Conservation (phyloP, 2,797 vertebrate genomes). For the Aeoliscus strigatus region DNA sequence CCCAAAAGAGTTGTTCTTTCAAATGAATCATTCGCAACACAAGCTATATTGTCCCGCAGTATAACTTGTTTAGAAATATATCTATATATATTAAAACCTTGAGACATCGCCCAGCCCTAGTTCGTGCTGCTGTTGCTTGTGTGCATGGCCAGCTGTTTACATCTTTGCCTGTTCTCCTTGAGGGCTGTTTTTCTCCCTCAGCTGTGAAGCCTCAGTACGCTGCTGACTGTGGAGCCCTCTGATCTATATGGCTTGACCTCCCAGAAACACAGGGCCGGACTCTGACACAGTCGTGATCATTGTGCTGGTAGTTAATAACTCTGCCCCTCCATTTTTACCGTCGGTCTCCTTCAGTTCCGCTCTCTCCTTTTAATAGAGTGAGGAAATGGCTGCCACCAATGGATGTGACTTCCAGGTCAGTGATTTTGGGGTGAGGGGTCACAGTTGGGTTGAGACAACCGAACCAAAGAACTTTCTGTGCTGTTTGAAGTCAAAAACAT, state of each 20-base stretch:
- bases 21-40: too few relatives aligned
- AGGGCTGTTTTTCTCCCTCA: slow-evolving; percentile 18
- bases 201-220: slow-evolving; percentile 33
- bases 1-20: too few relatives aligned
- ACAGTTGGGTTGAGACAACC: slow-evolving; percentile 46
- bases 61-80: too few relatives aligned
- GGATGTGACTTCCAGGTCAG: slow-evolving; percentile 73
- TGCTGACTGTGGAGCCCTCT: slow-evolving; percentile 29
- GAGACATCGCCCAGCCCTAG: too few relatives aligned
- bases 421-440: slow-evolving; percentile 59
- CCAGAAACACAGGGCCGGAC: slow-evolving; percentile 58
- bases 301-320: slow-evolving; percentile 70
- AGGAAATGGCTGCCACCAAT: slow-evolving; percentile 65
- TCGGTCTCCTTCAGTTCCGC: slow-evolving; percentile 57
- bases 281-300: slow-evolving; percentile 66
- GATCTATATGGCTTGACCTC: slow-evolving; percentile 61
- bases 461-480: slow-evolving; percentile 32
- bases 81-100: too few relatives aligned
- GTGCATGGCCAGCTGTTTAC: slow-evolving; percentile 49
- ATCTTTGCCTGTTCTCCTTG: slow-evolving; percentile 26
- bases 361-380: slow-evolving; percentile 67
- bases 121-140: slow-evolving; percentile 45
- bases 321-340: slow-evolving; percentile 59
- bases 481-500: slow-evolving; percentile 2
- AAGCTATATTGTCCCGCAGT: too few relatives aligned